Conservation (phyloP, 2,113 vertebrate species). For the Salminus brasiliensis region DNA sequence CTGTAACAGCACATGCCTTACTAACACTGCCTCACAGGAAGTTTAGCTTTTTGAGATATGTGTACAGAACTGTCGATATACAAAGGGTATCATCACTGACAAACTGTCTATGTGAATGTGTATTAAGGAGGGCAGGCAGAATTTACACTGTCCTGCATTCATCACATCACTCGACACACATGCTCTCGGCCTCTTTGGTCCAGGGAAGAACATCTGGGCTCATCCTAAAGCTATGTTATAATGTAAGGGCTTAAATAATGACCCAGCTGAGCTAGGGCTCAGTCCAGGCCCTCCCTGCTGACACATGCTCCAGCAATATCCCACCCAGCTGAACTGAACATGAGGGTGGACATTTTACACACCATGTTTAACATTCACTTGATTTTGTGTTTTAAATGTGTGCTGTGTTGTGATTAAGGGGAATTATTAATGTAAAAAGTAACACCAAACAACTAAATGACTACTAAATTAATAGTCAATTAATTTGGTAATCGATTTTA, state of each 20-base stretch:
- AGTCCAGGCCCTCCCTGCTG: slow-evolving; percentile 40
- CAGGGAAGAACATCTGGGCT: slow-evolving; percentile 23
- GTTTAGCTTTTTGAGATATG: background rate
- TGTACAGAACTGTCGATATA: background rate
- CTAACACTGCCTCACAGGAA: background rate
- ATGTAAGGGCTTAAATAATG: slow-evolving; percentile 35
- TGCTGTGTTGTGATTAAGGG: no score
- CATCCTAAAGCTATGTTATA: slow-evolving; percentile 25
- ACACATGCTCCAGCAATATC: slow-evolving; percentile 38
- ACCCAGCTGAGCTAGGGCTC: slow-evolving; percentile 32
- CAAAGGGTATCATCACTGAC: background rate
- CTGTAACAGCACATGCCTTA: background rate
- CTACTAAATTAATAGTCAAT: no score
- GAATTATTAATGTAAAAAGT: no score
- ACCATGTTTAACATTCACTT: background rate
- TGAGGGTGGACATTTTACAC: no score
- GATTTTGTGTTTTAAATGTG: background rate
- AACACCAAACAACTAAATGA: no score
- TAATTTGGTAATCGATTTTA: no score
- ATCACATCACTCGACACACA: slow-evolving; percentile 9
- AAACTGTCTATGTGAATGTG: background rate
- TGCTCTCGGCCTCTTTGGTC: background rate
- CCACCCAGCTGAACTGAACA: slow-evolving; percentile 36
- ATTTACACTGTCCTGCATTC: background rate
- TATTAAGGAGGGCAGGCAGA: background rate